These are phyloP conservation scores for Climacteris rufus DNA, from an alignment of 2,113 vertebrate genomes.

Conservation along the genomic window DNA sequence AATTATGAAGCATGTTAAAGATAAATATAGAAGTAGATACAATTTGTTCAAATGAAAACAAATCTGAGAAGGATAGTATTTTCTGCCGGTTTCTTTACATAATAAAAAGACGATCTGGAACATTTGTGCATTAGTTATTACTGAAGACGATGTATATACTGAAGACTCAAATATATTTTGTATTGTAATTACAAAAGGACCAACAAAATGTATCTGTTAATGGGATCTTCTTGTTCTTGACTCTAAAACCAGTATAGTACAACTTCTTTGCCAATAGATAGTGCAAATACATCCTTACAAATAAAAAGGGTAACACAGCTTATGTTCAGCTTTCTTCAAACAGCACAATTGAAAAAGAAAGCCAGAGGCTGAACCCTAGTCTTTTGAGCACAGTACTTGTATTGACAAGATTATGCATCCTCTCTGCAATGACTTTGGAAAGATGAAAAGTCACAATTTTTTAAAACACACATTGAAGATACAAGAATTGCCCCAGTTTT, in stretches of 20 bases:
- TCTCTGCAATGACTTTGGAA: background rate
- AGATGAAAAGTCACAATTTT: background rate
- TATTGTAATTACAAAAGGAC: background rate
- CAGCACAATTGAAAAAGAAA: background rate
- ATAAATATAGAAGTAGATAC: constrained; percentile 36
- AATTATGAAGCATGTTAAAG: constrained; percentile 45
- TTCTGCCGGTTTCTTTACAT: background rate
- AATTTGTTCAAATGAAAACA: constrained; percentile 34
- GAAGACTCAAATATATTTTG: background rate
- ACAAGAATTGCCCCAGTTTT: background rate
- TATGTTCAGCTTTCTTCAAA: background rate
- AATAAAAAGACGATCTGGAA: background rate
- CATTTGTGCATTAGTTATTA: background rate
- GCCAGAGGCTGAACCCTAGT: background rate
- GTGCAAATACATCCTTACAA: background rate
- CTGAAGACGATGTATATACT: background rate
- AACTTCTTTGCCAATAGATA: background rate
- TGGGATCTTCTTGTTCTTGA: background rate
- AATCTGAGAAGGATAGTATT: background rate
- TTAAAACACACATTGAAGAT: background rate
- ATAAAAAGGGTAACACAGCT: background rate
- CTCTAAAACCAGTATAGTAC: background rate
- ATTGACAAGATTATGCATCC: background rate
- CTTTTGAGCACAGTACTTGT: background rate
- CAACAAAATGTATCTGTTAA: background rate